phyloP scores from a whole-genome alignment of 2,113 vertebrate species.

The Columba livia region DNA sequence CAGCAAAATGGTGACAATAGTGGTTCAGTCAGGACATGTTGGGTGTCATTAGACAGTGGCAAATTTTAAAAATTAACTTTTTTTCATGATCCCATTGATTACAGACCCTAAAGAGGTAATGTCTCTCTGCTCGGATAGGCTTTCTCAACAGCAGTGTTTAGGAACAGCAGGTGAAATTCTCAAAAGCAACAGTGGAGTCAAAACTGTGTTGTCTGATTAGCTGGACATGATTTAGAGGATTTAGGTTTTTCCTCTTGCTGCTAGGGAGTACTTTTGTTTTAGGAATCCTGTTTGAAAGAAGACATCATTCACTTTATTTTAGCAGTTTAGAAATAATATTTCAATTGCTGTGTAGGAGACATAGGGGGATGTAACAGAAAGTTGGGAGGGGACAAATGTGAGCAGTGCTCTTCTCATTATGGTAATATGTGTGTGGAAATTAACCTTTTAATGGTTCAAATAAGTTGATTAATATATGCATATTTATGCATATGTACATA shows the following conservation, averaged over 20 bases:
- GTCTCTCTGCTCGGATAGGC: not conserved
- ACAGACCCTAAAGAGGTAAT: not conserved
- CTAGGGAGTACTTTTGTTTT: not conserved
- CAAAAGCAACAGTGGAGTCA: not conserved
- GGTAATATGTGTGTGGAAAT: not conserved
- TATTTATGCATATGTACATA: not conserved
- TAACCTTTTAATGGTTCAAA: not conserved
- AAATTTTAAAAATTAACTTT: not conserved
- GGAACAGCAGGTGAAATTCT: not conserved
- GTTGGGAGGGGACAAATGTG: not conserved
- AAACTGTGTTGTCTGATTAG: not conserved
- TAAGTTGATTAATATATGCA: not conserved
- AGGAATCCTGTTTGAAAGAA: not conserved
- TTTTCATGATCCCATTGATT: not conserved
- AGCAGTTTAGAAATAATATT: constrained; percentile 2
- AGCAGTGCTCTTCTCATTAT: not conserved
- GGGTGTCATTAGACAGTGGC: not conserved
- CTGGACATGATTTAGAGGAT: not conserved
- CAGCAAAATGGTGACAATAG: fast-evolving
- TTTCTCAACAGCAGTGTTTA: not conserved
- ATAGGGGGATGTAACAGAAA: not conserved
- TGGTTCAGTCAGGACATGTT: not conserved
- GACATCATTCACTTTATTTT: not conserved
- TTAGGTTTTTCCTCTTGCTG: not conserved
- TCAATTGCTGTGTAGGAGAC: not conserved